A percentile compares a stretch with the other conserved stretches of the same genome.
Evolutionary conservation across 2,888 invertebrate species (phyloP).

Genomic region (Blastobasis adustella): DNA sequence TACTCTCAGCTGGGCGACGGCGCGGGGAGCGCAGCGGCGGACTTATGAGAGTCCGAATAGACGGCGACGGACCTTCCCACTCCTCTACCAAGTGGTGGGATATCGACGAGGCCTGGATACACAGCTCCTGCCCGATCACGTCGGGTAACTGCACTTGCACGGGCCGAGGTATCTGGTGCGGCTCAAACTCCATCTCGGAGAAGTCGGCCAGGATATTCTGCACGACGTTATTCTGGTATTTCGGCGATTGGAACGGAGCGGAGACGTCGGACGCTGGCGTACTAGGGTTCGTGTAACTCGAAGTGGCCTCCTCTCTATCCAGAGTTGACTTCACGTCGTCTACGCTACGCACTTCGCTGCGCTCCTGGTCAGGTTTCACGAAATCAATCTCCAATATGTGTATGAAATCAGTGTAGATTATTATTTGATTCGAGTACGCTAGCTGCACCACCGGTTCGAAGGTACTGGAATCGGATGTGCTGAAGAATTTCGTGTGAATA

Average conservation of each 20-base stretch:
- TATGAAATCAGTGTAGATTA: slow-evolving; percentile 90
- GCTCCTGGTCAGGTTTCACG: slow-evolving; percentile 57
- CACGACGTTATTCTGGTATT: slow-evolving; percentile 72
- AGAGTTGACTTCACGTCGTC: slow-evolving; percentile 49
- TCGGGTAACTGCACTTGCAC: slow-evolving; percentile 61
- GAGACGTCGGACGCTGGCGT: slow-evolving; percentile 58
- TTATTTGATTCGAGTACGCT: slow-evolving; percentile 82
- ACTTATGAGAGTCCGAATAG: slow-evolving; percentile 63
- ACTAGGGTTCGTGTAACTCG: slow-evolving; percentile 47
- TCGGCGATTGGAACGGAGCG: slow-evolving; percentile 64
- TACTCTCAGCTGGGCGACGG: slow-evolving; percentile 64
- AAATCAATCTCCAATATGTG: slow-evolving; percentile 83
- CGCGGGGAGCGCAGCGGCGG: slow-evolving; percentile 64
- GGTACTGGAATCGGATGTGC: slow-evolving; percentile 88
- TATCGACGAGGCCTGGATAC: slow-evolving; percentile 62
- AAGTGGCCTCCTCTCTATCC: slow-evolving; percentile 52
- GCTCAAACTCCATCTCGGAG: slow-evolving; percentile 76
- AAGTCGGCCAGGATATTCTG: slow-evolving; percentile 78
- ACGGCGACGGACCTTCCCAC: slow-evolving; percentile 68
- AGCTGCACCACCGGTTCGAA: slow-evolving; percentile 82
- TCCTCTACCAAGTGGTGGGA: slow-evolving; percentile 66
- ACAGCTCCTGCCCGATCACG: slow-evolving; percentile 65
- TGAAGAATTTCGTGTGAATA: slow-evolving; percentile 93
- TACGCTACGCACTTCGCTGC: slow-evolving; percentile 24
- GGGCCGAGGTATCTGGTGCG: slow-evolving; percentile 54